A percentile compares a stretch with the other conserved stretches of the same genome.
Conservation (phyloP, 2,113 vertebrate genomes). For the Calypte anna region DNA sequence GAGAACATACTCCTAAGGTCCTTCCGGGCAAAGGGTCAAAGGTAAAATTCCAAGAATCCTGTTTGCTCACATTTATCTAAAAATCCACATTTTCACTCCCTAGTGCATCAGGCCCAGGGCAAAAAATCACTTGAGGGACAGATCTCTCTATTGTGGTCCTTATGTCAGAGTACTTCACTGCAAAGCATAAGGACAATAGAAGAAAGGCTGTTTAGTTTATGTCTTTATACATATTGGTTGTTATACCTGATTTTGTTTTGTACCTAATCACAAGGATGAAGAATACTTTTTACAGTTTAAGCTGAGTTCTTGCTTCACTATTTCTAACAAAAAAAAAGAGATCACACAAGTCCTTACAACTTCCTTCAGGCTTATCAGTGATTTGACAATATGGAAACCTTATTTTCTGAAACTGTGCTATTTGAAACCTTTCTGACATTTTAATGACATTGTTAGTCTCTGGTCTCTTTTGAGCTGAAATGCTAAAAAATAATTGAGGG, state of each 20-base stretch:
- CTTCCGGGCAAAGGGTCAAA: not conserved
- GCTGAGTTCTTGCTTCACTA: not conserved
- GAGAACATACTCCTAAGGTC: not conserved
- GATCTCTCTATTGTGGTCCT: not conserved
- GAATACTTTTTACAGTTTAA: not conserved
- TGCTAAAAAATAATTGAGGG: not conserved
- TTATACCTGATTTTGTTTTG: not conserved
- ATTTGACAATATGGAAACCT: not conserved
- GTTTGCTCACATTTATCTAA: not conserved
- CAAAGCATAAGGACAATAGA: not conserved
- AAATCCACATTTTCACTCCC: not conserved
- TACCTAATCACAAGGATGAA: not conserved
- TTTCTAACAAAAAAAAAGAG: not conserved
- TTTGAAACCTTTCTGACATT: not conserved
- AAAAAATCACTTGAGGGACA: not conserved
- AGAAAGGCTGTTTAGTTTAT: not conserved
- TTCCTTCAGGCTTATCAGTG: not conserved
- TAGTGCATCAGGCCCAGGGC: not conserved
- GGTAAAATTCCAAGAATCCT: not conserved
- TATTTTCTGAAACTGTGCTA: not conserved
- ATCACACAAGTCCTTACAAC: not conserved
- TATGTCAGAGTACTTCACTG: not conserved
- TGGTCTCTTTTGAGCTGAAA: not conserved
- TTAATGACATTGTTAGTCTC: not conserved
- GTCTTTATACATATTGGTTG: not conserved